These are phyloP conservation scores for Ondatra zibethicus DNA, from an alignment of 2,113 vertebrate genomes.

Conservation along the genomic window DNA sequence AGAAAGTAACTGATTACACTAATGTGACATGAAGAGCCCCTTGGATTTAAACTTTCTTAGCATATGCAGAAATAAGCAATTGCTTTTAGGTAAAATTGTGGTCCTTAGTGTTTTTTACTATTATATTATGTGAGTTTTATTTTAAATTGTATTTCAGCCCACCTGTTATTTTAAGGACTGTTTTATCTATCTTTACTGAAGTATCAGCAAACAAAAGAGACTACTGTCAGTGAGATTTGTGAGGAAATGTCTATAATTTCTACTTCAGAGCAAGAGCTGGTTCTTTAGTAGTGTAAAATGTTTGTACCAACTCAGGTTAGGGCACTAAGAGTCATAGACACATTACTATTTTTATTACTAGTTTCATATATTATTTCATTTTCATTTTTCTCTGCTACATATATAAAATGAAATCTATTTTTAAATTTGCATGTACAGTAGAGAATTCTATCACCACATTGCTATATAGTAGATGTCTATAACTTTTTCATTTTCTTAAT, in stretches of 20 bases:
- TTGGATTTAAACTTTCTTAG: neutral
- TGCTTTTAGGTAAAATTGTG: conserved; percentile 58
- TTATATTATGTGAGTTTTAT: neutral
- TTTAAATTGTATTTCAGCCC: conserved; percentile 37
- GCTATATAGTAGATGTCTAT: neutral
- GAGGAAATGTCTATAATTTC: no score
- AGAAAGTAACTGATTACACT: neutral
- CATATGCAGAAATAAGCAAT: neutral
- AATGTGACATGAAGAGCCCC: neutral
- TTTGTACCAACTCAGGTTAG: neutral
- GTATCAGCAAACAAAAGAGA: conserved; percentile 13
- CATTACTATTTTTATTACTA: neutral
- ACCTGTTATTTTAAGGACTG: conserved; percentile 17
- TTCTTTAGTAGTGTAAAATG: neutral
- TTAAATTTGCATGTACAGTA: neutral
- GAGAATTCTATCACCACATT: neutral
- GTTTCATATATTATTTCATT: neutral
- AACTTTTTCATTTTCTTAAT: neutral
- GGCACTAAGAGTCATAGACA: neutral
- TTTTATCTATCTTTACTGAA: conserved; percentile 47
- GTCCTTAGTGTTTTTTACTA: conserved; percentile 31
- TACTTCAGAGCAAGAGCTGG: neutral
- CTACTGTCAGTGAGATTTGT: conserved; percentile 42
- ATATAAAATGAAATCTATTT: neutral
- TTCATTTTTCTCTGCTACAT: neutral